Evolutionary conservation across 1,140 invertebrate species (phyloP).

Genomic region (Philopotamus ludificatus): DNA sequence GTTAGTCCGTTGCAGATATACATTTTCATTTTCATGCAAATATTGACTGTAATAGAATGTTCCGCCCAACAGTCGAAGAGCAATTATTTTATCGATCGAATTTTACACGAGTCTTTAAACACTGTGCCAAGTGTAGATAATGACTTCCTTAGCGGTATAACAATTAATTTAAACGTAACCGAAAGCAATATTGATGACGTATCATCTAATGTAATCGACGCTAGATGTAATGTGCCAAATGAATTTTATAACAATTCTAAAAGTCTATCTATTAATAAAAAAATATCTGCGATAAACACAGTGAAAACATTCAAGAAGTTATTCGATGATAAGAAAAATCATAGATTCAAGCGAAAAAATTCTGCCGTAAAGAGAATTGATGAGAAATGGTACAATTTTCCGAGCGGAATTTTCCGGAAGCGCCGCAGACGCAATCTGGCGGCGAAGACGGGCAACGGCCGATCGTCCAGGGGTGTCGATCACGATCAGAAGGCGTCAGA

Average conservation of each 20-base stretch:
- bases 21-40: not conserved
- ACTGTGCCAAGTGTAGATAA: not conserved
- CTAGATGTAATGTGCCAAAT: not conserved
- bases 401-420: too few relatives aligned
- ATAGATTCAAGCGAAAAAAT: not conserved
- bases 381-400: too few relatives aligned
- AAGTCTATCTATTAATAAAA: not conserved
- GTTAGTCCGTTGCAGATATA: too few relatives aligned
- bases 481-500: not conserved
- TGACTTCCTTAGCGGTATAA: not conserved
- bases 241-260: not conserved
- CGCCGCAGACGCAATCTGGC: too few relatives aligned
- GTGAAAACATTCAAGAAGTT: too few relatives aligned
- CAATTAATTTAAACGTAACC: not conserved
- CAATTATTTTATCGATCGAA: not conserved
- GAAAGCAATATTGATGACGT: not conserved
- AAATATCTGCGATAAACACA: not conserved
- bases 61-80: not conserved
- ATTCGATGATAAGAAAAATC: too few relatives aligned
- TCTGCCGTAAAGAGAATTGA: too few relatives aligned
- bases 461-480: too few relatives aligned
- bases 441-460: too few relatives aligned
- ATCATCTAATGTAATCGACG: not conserved
- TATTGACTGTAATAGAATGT: not conserved
- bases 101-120: not conserved